Evolutionary conservation across 2,888 invertebrate species (phyloP).

Genomic region (Apamea anceps): DNA sequence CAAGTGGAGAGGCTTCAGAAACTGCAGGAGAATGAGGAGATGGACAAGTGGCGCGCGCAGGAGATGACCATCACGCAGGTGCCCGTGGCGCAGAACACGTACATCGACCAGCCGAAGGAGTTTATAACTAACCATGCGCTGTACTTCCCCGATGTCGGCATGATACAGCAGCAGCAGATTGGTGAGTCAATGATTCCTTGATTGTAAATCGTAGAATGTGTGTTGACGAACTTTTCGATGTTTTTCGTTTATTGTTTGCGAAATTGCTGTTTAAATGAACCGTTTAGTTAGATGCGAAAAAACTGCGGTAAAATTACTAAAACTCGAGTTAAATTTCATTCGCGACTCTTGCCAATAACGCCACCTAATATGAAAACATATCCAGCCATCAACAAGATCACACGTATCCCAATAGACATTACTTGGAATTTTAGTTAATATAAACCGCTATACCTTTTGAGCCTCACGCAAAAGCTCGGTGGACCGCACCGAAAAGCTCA

Average conservation of each 20-base stretch:
- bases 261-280: background rate
- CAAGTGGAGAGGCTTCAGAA: slow-evolving; percentile 85
- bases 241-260: background rate
- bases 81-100: slow-evolving; percentile 76
- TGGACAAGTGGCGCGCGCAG: slow-evolving; percentile 69
- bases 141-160: slow-evolving; percentile 83
- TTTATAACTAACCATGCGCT: slow-evolving; percentile 77
- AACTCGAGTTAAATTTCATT: background rate
- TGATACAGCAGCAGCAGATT: slow-evolving; percentile 80
- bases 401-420: slow-evolving; percentile 4
- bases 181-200: slow-evolving; percentile 69
- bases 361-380: background rate
- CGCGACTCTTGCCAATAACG: too few relatives aligned
- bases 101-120: slow-evolving; percentile 80
- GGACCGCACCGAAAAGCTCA: slow-evolving; percentile 38
- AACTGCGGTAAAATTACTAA: background rate
- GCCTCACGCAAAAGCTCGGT: slow-evolving; percentile 22
- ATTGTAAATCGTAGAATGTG: background rate
- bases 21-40: slow-evolving; percentile 72
- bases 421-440: slow-evolving; percentile 27
- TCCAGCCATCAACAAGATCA: background rate
- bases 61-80: slow-evolving; percentile 66
- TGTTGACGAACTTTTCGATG: too few relatives aligned
- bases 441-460: slow-evolving; percentile 20
- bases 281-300: background rate